Conservation (phyloP, 2,888 invertebrate genomes). For the Disparrhopalites patrizii region DNA sequence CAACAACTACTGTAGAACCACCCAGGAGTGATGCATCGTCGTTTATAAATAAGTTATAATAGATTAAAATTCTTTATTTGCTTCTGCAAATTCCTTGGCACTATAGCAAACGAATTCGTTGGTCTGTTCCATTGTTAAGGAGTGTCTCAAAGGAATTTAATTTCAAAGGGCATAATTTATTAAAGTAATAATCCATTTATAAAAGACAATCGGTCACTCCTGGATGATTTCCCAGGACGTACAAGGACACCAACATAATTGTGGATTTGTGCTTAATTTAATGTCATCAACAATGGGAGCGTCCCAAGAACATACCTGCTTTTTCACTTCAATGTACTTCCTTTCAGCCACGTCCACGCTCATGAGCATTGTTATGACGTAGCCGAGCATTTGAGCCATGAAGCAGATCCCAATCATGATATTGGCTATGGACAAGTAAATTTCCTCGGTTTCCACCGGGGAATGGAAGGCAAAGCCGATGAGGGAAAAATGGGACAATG, state of each 20-base stretch:
- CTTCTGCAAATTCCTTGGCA: too few species aligned
- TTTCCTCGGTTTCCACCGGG: constrained; percentile 32
- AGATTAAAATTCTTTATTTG: too few species aligned
- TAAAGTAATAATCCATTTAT: too few species aligned
- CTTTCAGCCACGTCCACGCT: constrained; percentile 18
- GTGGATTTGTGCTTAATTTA: not conserved
- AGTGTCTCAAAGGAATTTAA: too few species aligned
- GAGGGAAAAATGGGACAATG: constrained; percentile 29
- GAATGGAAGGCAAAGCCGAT: constrained; percentile 27
- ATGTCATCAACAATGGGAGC: not conserved
- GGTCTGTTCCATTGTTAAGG: too few species aligned
- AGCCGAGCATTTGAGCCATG: constrained; percentile 28
- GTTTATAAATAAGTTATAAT: too few species aligned
- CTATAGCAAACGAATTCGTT: too few species aligned
- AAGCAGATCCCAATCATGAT: constrained; percentile 27
- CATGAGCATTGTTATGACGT: constrained; percentile 29
- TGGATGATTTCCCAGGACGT: too few species aligned
- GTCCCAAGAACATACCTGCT: constrained; percentile 17
- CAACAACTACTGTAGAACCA: not conserved
- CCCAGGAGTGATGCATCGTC: not conserved
- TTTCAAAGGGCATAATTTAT: too few species aligned
- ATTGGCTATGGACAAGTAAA: constrained; percentile 27
- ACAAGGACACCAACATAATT: too few species aligned
- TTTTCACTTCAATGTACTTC: constrained; percentile 24
- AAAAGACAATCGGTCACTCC: too few species aligned